Conservation (phyloP, 2,888 invertebrate genomes). For the Metacarcinus magister region DNA sequence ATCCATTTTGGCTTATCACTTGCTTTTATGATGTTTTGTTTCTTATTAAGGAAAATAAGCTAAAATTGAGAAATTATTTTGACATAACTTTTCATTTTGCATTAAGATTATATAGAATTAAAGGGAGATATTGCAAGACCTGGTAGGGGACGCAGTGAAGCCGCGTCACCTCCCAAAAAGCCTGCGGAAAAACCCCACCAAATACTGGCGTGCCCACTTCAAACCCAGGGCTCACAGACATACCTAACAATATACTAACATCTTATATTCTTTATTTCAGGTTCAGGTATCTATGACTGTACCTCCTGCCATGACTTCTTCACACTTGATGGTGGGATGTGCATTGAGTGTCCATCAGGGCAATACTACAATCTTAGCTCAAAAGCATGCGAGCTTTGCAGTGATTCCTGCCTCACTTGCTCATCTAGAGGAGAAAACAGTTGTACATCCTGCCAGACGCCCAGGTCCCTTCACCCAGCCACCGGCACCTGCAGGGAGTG, state of each 20-base stretch:
- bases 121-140: no score
- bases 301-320: constrained; percentile 78
- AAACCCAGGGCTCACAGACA: no score
- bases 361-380: constrained; percentile 76
- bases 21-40: no score
- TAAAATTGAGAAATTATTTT: no score
- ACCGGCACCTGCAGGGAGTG: constrained; percentile 77
- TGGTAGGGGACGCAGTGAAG: no score
- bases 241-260: background rate
- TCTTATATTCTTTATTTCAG: constrained; percentile 54
- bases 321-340: constrained; percentile 81
- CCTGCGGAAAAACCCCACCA: no score
- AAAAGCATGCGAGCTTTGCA: constrained; percentile 69
- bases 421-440: constrained; percentile 64
- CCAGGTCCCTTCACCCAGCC: constrained; percentile 76
- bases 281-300: constrained; percentile 76
- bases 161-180: no score
- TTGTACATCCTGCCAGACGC: constrained; percentile 78
- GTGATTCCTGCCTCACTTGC: constrained; percentile 77
- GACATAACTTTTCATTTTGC: no score
- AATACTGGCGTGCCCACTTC: no score
- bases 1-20: no score
- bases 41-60: no score
- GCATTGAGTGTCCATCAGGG: constrained; percentile 79
- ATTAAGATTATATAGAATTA: no score